These are phyloP conservation scores for Parapsyche elsis DNA, from an alignment of 1,140 invertebrate genomes.

Conservation along the genomic window DNA sequence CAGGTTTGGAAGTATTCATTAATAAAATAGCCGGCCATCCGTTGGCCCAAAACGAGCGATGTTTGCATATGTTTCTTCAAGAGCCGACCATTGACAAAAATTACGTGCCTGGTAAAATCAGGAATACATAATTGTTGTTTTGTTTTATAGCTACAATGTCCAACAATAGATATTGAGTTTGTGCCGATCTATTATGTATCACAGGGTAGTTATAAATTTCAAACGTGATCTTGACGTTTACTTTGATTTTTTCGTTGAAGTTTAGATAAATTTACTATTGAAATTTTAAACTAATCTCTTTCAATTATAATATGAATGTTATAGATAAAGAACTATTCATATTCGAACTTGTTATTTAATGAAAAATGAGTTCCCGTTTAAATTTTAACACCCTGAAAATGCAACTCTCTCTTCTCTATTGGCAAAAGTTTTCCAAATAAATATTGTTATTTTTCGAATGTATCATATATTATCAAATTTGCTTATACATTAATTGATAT, in stretches of 20 bases:
- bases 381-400: background rate
- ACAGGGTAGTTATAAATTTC: constrained; percentile 18
- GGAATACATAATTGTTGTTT: constrained; percentile 83
- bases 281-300: no score
- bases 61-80: constrained; percentile 99
- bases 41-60: constrained; percentile 99
- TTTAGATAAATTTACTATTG: no score
- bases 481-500: no score
- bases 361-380: background rate
- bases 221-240: background rate
- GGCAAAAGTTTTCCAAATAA: no score
- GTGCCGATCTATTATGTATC: background rate
- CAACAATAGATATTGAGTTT: background rate
- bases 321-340: background rate
- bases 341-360: background rate
- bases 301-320: no score
- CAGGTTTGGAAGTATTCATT: constrained; percentile 94
- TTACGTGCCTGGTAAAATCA: constrained; percentile 99
- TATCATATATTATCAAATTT: no score
- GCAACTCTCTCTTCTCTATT: no score
- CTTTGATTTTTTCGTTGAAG: no score
- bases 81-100: constrained; percentile 98
- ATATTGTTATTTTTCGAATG: no score
- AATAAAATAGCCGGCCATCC: constrained; percentile 99
- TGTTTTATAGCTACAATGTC: constrained; percentile 9